Evolutionary conservation across 2,888 invertebrate species (phyloP).

Genomic region (Dascillus cervinus): DNA sequence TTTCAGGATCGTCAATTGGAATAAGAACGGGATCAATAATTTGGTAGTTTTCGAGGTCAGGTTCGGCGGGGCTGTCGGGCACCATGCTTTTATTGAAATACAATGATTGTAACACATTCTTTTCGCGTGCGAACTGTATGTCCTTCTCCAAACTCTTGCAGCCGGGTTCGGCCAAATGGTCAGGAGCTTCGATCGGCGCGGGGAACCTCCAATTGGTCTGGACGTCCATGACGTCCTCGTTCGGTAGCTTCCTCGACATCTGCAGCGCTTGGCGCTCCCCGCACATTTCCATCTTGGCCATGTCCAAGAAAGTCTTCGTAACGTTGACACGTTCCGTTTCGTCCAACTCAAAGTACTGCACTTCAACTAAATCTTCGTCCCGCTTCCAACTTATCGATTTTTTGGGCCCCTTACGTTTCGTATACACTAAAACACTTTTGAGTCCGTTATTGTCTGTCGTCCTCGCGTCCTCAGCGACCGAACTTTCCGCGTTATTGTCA

Average conservation of each 20-base stretch:
- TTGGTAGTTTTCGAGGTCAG: constrained; percentile 73
- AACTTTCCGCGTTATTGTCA: constrained; percentile 10
- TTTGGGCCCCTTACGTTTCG: constrained; percentile 70
- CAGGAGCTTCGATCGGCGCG: constrained; percentile 60
- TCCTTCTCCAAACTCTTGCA: constrained; percentile 79
- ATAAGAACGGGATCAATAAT: constrained; percentile 73
- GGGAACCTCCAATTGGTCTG: constrained; percentile 70
- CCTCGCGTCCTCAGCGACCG: constrained; percentile 22
- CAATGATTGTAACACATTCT: constrained; percentile 71
- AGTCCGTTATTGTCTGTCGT: constrained; percentile 45
- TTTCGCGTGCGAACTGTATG: constrained; percentile 81
- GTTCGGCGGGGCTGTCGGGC: constrained; percentile 81
- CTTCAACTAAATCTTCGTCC: constrained; percentile 69
- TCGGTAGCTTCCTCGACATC: constrained; percentile 65
- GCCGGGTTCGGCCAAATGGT: constrained; percentile 60
- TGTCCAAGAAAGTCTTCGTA: constrained; percentile 81
- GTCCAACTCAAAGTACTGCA: constrained; percentile 89
- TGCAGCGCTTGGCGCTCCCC: constrained; percentile 79
- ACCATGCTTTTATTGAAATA: constrained; percentile 77
- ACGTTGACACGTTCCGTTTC: constrained; percentile 96
- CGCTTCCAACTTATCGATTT: constrained; percentile 70
- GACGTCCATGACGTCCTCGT: constrained; percentile 76
- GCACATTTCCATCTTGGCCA: constrained; percentile 83
- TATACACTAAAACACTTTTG: constrained; percentile 66
- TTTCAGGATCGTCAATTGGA: constrained; percentile 84